Base-by-base conservation (phyloP, 64 coral and sea anemone genomes). In the Astreopora myriophthalma region DNA sequence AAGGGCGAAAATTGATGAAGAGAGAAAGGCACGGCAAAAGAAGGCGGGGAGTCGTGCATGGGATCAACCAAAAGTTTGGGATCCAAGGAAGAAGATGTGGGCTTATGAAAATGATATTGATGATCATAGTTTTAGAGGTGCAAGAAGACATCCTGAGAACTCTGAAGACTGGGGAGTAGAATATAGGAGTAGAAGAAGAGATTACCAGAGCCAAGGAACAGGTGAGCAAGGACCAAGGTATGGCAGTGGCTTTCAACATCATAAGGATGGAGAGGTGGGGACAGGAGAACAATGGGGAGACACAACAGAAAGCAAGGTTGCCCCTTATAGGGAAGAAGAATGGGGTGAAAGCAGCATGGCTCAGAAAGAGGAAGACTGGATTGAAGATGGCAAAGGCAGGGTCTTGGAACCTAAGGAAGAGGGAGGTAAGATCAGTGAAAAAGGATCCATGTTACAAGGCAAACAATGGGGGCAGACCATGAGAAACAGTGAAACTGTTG, bases 1-100 rank as follows among this genome's bases (percentile, higher is more conserved):
- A 34, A 97, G 95, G 62, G 65, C 24, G 10, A 94, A 34, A 52
- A 87, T 97, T 33, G 95, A 97, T 13, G 49, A 86, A 84, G 87
- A 90, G 26, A 88, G 95, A 11, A 90, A 90, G 46, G 70, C 68
- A 74, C 52, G 92, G 30, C 91, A 93, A 34, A 97, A 97, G 49
- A 93, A 68, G 68, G 37, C 89, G 23, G 95, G 90, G 16, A 74
- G 81, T 69, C 74, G 95, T 55, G 92, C 93, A 22, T 97, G 95
- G 95, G 95, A 97, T 78, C 88, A 89, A 17, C 34, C 11, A 5
- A 96, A 96, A 69, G 42, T 81, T 14, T 87, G 85, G 85, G 64
- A 71, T 25, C 0, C 44, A 75, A 66, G 49, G 3, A 36, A 48
- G 48, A 76, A 68, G 49, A 85, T 58, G 79, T 83, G 79, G 79